Base-by-base conservation (phyloP, 53 echinoderm and acorn worm species). In the Luidia sarsii region DNA sequence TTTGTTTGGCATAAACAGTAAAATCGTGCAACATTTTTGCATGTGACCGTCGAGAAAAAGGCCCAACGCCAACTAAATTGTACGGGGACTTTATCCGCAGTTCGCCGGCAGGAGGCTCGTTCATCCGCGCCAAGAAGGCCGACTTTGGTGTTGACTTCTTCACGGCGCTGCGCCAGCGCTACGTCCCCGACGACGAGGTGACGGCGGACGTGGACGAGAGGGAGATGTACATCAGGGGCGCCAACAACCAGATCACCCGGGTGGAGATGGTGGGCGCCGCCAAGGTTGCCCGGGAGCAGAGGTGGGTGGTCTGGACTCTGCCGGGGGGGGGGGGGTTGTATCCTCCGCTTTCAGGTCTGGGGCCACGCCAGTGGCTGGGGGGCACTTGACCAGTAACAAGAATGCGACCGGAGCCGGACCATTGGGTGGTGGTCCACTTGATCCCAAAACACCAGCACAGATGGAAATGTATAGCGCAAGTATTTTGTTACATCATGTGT, bases 261-360 rank as follows among this genome's bases (percentile, higher is more conserved):
- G 89, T 96, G 20, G 96, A 96, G 80, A 90, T 96, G 93, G 92
- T 96, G 19, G 96, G 96, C 35, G 93, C 93, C 0, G 72, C 88
- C 27, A 80, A 70, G 54, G 85, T 96, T 24, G 88, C 93, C 23
- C 79, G 68, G 54, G 79, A 65, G 60, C 96, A 96, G 71, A 96
- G 96, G 96, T 93, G 67, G 32, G 30, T 22, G 14, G 61, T 23
- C 33, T n/a, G 60, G 48, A 23, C 16, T 24, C 20, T 31, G 43
- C 20, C n/a, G 23, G 4, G 10, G 25, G 43, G 10, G 27, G 27
- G 4, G 6, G 9, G 15, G 2, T 13, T 65, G 43, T 18, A 15
- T 21, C 24, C 10, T 24, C 14, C 23, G 11, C n/a, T 22, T 2
- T 73, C 21, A 33, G 52, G 24, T 2, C 31, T 57, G 48, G 56